Evolutionary conservation across 2,888 invertebrate species (phyloP).

Genomic region (Mamestra brassicae): DNA sequence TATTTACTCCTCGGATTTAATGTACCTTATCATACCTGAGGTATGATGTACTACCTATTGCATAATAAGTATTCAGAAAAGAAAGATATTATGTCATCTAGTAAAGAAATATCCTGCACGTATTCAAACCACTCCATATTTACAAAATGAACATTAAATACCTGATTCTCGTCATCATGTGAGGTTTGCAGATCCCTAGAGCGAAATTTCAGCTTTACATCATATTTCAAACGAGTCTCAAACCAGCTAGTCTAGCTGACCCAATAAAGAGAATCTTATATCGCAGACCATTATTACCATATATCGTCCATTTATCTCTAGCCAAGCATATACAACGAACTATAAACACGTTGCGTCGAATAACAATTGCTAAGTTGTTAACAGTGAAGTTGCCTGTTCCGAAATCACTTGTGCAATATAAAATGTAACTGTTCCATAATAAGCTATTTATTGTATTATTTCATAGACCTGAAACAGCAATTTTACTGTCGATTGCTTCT

Average conservation of each 20-base stretch:
- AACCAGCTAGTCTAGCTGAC: conserved; percentile 15
- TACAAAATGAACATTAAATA: neutral
- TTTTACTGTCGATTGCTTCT: conserved; percentile 35
- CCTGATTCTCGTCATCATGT: neutral
- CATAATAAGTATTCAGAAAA: too few relatives aligned
- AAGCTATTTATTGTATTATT: conserved; percentile 54
- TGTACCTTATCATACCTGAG: neutral
- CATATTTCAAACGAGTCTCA: conserved; percentile 5
- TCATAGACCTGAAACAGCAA: conserved; percentile 51
- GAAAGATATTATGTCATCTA: too few relatives aligned
- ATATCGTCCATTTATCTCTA: conserved; percentile 53
- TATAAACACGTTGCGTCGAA: conserved; percentile 47
- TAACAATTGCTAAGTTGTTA: conserved; percentile 21
- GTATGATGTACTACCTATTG: too few relatives aligned
- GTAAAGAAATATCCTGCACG: neutral
- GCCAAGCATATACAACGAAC: conserved; percentile 48
- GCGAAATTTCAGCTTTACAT: neutral
- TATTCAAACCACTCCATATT: neutral
- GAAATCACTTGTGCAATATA: conserved; percentile 59
- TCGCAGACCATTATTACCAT: conserved; percentile 38
- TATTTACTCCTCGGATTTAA: neutral
- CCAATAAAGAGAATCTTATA: conserved; percentile 39
- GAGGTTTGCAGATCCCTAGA: neutral
- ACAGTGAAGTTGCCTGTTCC: conserved; percentile 32
- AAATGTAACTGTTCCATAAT: conserved; percentile 56